Evolutionary conservation across 2,113 vertebrate genomes (phyloP).

Genomic region (Pomatostomus ruficeps): DNA sequence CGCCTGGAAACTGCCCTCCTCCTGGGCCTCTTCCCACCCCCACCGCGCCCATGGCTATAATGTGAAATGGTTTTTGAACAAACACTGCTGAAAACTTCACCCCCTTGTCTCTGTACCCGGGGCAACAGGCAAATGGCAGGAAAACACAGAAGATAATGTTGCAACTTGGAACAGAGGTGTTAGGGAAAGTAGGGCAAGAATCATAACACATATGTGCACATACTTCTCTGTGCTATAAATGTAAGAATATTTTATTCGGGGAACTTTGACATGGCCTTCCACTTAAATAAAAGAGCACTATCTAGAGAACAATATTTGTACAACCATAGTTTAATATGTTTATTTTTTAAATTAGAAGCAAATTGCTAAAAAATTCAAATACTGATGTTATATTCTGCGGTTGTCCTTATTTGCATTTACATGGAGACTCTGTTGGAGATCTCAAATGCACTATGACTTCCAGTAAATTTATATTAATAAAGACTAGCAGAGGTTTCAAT

Average conservation of each 20-base stretch:
- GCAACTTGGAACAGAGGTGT: not conserved
- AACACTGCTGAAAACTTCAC: not conserved
- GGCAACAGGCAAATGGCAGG: not conserved
- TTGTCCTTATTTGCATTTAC: not conserved
- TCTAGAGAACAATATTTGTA: not conserved
- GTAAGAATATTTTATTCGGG: not conserved
- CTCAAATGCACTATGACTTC: not conserved
- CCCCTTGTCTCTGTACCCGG: too few species aligned
- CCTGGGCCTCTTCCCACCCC: too few species aligned
- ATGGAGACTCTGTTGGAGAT: not conserved
- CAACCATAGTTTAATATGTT: not conserved
- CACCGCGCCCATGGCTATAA: accelerated
- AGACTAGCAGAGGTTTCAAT: not conserved
- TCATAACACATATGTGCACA: accelerated
- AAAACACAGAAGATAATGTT: not conserved
- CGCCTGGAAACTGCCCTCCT: not conserved
- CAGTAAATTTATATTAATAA: not conserved
- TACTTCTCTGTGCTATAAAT: not conserved
- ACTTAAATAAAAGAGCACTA: not conserved
- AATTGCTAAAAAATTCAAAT: not conserved
- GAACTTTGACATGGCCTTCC: accelerated
- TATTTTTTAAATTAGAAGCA: not conserved
- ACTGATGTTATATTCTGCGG: not conserved
- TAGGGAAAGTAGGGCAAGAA: not conserved
- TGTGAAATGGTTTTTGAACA: not conserved